Base-by-base conservation (phyloP, 2,113 vertebrate species). In the Zapornia atra region DNA sequence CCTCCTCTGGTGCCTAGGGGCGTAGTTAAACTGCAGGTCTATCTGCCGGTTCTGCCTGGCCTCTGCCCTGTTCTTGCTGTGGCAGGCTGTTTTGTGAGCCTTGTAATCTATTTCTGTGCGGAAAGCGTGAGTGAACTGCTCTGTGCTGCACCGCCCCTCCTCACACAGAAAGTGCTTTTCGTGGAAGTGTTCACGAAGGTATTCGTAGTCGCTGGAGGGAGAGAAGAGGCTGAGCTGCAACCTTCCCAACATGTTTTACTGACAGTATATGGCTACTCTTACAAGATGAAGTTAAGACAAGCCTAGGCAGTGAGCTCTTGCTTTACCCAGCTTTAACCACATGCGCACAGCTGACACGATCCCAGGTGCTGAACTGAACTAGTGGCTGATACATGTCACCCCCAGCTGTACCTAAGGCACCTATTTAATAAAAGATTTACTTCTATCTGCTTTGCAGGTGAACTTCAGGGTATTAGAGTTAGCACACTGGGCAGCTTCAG, bases 121-220 rank as follows among this genome's bases (percentile, higher is more conserved):
- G 98, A 99, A 99, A 50, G 99, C 99, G 1, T 99, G 99, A 4
- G 99, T 99, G 93, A 99, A 99, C 97, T 99, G 99, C 92, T 99
- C 99, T 0, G 98, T 97, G 97, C 98, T 98, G 94, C 99, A 99
- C 60, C 98, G 98, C 4, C 99, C 99, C 96, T 99, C 99, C 96
- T 99, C 99, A 2, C 99, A 99, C 48, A 99, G 98, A 88, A 99
- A 99, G 96, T 99, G 99, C 94, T 99, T 98, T 81, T 99, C 99
- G 2, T 99, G 98, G 98, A 99, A 99, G 97, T 99, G 99, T 70
- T 99, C 99, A 0, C 99, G 99, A 65, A 99, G 98, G 96, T 99
- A 99, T 0, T 96, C 97, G 22, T 99, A 99, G 93, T 99, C 99
- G 0, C 99, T 99, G 97, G 3, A 8, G 9, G 44, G 38, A 82